These are phyloP conservation scores for Aporophyla nigra DNA, from an alignment of 2,888 invertebrate genomes.

Conservation along the genomic window DNA sequence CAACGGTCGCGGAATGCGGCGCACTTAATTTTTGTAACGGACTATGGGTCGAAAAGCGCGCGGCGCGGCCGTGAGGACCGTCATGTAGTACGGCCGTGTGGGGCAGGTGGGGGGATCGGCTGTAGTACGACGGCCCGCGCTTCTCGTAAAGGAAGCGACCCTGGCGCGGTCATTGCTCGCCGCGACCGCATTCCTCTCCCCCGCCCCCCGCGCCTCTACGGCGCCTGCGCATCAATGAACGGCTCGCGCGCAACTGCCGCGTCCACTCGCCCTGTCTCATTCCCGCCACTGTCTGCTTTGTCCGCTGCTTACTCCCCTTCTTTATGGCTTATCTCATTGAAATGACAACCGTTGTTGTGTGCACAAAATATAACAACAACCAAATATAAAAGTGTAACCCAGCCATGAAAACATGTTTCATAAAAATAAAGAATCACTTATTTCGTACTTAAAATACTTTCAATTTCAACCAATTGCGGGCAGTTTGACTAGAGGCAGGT, in stretches of 20 bases:
- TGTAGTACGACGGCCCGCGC: conserved; percentile 89
- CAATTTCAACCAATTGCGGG: conserved; percentile 59
- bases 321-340: conserved; percentile 55
- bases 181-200: conserved; percentile 89
- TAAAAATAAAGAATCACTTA: conserved; percentile 29
- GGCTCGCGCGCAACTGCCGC: conserved; percentile 85
- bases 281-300: conserved; percentile 72
- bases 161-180: conserved; percentile 91
- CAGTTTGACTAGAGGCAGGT: conserved; percentile 40
- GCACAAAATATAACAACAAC: conserved; percentile 41
- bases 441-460: conserved; percentile 53
- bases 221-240: conserved; percentile 90
- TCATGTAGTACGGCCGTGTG: conserved; percentile 84
- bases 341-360: conserved; percentile 50
- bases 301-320: conserved; percentile 64
- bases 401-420: conserved; percentile 6
- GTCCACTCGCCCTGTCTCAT: conserved; percentile 81
- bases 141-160: conserved; percentile 91
- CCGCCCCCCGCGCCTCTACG: conserved; percentile 79
- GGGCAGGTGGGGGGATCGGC: conserved; percentile 79
- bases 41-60: conserved; percentile 89
- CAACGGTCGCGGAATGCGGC: conserved; percentile 87
- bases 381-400: conserved; percentile 18
- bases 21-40: conserved; percentile 91
- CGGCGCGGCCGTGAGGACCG: conserved; percentile 83